These are phyloP conservation scores for Drosophila pandora DNA, from an alignment of 1,140 invertebrate species.

Conservation along the genomic window DNA sequence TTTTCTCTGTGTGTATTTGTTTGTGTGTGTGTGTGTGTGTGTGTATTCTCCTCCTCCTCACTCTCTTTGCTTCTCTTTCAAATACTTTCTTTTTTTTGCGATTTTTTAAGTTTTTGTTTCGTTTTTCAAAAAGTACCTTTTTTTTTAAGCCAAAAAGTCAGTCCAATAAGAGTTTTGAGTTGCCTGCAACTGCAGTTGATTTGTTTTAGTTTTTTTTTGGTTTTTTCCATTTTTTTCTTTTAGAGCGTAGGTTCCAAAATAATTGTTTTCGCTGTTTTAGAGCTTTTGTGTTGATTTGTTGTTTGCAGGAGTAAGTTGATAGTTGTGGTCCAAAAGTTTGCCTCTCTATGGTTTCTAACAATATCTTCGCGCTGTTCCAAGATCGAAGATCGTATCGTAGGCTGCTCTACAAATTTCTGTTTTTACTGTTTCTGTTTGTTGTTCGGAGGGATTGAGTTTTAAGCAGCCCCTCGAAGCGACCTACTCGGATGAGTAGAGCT, in stretches of 20 bases:
- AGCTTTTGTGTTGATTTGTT: slow-evolving; percentile 55
- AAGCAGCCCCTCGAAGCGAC: slow-evolving; percentile 38
- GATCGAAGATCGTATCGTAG: slow-evolving; percentile 23
- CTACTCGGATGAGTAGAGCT: slow-evolving; percentile 87
- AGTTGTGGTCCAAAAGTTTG: slow-evolving; percentile 80
- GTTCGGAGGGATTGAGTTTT: slow-evolving; percentile 75
- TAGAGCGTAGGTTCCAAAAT: slow-evolving; percentile 65
- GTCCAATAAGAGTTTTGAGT: slow-evolving; percentile 82
- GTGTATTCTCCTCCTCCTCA: slow-evolving; percentile 7
- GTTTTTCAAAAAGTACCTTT: slow-evolving; percentile 75
- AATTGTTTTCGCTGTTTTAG: slow-evolving; percentile 54
- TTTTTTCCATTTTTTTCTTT: slow-evolving; percentile 34
- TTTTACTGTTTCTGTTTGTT: slow-evolving; percentile 41
- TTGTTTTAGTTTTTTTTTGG: slow-evolving; percentile 60
- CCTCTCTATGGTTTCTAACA: slow-evolving; percentile 61
- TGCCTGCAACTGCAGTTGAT: slow-evolving; percentile 83
- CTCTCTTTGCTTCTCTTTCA: slow-evolving; percentile 23
- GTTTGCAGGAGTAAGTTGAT: slow-evolving; percentile 58
- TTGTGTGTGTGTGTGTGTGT: slow-evolving; percentile 5
- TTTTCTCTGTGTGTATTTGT: neutral
- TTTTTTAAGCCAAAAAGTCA: slow-evolving; percentile 81
- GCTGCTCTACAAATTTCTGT: slow-evolving; percentile 5
- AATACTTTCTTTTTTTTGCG: slow-evolving; percentile 45
- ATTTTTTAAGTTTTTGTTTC: slow-evolving; percentile 47
- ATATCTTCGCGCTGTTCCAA: slow-evolving; percentile 38